Evolutionary conservation across 2,888 invertebrate species (phyloP), one percentile per base, ranked within the genome.

Genomic region (Galeopsomyia nigrocyanea): DNA sequence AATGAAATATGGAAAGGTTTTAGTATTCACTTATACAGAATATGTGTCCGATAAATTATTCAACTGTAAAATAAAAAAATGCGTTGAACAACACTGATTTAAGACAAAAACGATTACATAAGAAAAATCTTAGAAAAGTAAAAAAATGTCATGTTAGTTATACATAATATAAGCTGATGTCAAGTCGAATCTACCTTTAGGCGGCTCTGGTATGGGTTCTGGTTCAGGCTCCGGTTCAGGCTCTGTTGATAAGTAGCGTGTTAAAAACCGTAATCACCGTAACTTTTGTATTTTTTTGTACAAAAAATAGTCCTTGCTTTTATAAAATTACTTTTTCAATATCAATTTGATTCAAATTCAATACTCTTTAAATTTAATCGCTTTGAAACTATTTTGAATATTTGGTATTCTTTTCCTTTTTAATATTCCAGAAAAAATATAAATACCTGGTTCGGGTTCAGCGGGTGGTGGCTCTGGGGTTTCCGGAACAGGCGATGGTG

Each of bases 391-490:
- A 51, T 55, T 50, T 21, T 47, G 49, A 22, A 61, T 31, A 47
- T 39, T 39, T 13, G 1, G 13, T 39, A 10, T 13, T 39, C 1
- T 39, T 17, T n/a, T 5, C 3, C 6, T 7, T 53, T 21, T 1
- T 53, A n/a, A 26, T 17, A 53, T 53, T 19, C 10, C 3, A 53
- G 16, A 53, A n/a, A 53, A 10, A 13, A 39, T 53, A 53, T 61
- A n/a, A 2, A 19, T 67, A 75, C 75, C 73, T 76, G 80, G 79
- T 17, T 78, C 71, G 47, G 82, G 79, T 69, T 79, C 77, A 13
- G 78, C 76, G 7, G 79, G 79, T 10, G 78, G 78, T 39, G 81
- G 80, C 60, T 79, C 77, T 49, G 81, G 81, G 53, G 80, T 78
- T 10, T 78, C 78, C 5, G 79, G 78, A 64, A 76, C 75, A 26